Evolutionary conservation across 2,797 vertebrate genomes (phyloP).

Genomic region (Pampus argenteus): DNA sequence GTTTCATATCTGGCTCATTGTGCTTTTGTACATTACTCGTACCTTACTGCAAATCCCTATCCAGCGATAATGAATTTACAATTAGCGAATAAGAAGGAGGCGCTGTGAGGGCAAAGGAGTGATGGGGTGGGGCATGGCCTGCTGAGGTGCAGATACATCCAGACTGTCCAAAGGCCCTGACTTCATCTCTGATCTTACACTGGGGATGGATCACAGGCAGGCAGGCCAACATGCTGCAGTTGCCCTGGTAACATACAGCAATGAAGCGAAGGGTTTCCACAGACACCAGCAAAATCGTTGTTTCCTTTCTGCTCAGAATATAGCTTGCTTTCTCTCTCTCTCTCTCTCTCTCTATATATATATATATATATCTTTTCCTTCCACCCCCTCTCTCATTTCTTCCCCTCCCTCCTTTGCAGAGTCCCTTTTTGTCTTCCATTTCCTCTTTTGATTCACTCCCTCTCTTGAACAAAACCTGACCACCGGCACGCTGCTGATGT

Average conservation of each 20-base stretch:
- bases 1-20: conserved; percentile 59
- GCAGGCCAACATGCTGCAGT: conserved; percentile 77
- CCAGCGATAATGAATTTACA: conserved; percentile 48
- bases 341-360: conserved; percentile 21
- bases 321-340: conserved; percentile 15
- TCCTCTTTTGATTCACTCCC: conserved; percentile 65
- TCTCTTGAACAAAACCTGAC: conserved; percentile 74
- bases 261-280: conserved; percentile 58
- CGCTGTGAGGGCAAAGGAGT: conserved; percentile 12
- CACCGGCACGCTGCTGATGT: conserved; percentile 79
- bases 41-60: conserved; percentile 44
- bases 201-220: conserved; percentile 53
- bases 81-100: conserved; percentile 23
- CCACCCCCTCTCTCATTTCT: conserved; percentile 51
- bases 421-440: conserved; percentile 69
- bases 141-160: conserved; percentile 51
- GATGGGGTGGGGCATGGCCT: conserved; percentile 26
- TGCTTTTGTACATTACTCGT: conserved; percentile 17
- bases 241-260: conserved; percentile 83
- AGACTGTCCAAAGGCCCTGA: conserved; percentile 54
- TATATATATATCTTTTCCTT: no score
- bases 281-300: conserved; percentile 49
- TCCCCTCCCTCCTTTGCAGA: conserved; percentile 44
- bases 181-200: conserved; percentile 48
- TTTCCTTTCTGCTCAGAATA: conserved; percentile 43